Conservation (phyloP, 2,113 vertebrate genomes). For the Callipepla californica region DNA sequence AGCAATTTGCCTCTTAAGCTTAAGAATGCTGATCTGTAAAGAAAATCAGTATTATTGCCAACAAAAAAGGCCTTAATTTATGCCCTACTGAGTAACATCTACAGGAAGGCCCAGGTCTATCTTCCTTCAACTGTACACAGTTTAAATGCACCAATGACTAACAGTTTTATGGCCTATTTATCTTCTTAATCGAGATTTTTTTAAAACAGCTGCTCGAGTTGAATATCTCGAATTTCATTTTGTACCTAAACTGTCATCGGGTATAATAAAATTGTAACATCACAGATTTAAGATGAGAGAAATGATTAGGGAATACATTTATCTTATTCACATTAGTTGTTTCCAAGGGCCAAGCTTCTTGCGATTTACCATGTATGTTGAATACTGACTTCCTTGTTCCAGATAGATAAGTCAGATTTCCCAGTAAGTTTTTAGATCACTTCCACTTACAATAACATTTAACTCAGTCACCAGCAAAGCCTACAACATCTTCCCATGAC, state of each 20-base stretch:
- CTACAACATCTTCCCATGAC: slow-evolving; percentile 56
- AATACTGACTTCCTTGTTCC: background rate
- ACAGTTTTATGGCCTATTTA: background rate
- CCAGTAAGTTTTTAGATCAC: background rate
- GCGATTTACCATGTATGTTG: background rate
- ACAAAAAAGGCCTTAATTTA: background rate
- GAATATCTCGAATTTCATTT: background rate
- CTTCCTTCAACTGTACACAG: background rate
- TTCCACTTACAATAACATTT: background rate
- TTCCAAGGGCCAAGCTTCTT: background rate
- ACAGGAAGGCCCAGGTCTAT: background rate
- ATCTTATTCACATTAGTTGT: background rate
- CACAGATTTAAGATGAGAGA: background rate
- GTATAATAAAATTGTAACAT: background rate
- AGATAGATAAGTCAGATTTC: background rate
- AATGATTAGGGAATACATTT: background rate
- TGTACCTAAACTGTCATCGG: background rate
- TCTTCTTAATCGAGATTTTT: background rate
- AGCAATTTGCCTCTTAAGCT: background rate
- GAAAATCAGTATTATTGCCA: background rate
- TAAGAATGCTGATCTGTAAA: background rate
- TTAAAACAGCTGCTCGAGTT: background rate
- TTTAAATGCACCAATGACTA: background rate
- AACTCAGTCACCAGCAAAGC: background rate
- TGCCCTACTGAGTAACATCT: background rate